These are phyloP conservation scores for Corythoichthys haematopterus DNA, from an alignment of 2,113 vertebrate species.

Conservation along the genomic window DNA sequence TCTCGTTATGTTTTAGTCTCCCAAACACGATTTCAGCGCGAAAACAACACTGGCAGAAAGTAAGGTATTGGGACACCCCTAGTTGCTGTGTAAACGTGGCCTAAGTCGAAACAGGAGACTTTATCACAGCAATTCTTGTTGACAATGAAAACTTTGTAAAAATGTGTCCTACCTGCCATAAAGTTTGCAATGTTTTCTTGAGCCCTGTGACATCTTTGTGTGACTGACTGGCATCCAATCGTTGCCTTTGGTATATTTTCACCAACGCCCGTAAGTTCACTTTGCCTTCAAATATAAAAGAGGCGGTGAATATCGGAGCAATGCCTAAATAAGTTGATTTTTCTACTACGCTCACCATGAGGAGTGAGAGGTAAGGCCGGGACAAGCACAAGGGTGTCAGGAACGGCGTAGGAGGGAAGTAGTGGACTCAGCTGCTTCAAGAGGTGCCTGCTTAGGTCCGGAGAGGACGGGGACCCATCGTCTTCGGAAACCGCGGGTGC, in stretches of 20 bases:
- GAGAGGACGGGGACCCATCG: constrained; percentile 6
- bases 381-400: constrained; percentile 80
- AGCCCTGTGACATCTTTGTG: constrained; percentile 64
- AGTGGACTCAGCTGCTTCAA: constrained; percentile 67
- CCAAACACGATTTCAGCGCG: too few species aligned
- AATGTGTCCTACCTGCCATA: constrained; percentile 84
- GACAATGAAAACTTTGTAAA: background rate
- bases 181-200: constrained; percentile 73
- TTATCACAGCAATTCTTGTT: too few species aligned
- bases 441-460: constrained; percentile 49
- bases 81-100: too few species aligned
- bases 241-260: constrained; percentile 73
- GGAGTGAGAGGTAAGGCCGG: constrained; percentile 76
- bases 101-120: too few species aligned
- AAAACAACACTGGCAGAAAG: too few species aligned
- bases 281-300: constrained; percentile 78
- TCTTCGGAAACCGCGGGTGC: constrained; percentile 31
- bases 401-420: constrained; percentile 77
- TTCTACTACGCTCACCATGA: constrained; percentile 75
- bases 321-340: background rate
- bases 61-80: too few species aligned
- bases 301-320: background rate
- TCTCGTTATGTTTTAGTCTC: too few species aligned
- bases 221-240: constrained; percentile 46
- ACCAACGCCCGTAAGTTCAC: constrained; percentile 76